A percentile compares a stretch with the other conserved stretches of the same genome.
phyloP scores from a whole-genome alignment of 2,113 vertebrate genomes.

The Falcunculus frontatus region DNA sequence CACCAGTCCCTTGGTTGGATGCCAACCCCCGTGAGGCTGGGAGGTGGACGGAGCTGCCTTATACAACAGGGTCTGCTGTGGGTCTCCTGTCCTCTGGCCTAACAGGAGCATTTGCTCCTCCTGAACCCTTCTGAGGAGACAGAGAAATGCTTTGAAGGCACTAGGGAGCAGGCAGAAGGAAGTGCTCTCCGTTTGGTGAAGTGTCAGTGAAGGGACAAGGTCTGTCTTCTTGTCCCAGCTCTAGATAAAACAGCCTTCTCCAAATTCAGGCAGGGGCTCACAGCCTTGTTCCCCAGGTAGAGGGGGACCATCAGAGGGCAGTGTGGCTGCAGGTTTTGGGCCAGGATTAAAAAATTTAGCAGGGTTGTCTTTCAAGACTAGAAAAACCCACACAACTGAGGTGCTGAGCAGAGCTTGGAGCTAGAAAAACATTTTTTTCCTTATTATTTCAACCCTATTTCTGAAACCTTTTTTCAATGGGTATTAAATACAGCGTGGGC shows the following conservation, averaged over 20 bases:
- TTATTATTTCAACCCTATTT: neutral
- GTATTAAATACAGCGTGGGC: neutral
- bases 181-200: neutral
- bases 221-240: neutral
- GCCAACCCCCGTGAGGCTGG: fast-evolving
- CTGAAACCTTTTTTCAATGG: neutral
- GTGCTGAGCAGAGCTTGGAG: neutral
- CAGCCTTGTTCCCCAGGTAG: neutral
- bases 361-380: neutral
- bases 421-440: neutral
- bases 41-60: neutral
- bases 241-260: neutral
- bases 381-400: neutral
- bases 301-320: neutral
- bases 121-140: neutral
- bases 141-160: neutral
- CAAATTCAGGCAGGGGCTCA: neutral
- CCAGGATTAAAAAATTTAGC: neutral
- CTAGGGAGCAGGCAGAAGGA: neutral
- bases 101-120: neutral
- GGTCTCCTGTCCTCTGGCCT: neutral
- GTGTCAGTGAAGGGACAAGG: neutral
- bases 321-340: neutral
- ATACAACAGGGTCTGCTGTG: fast-evolving
- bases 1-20: fast-evolving